These are phyloP conservation scores for Lottia gigantea DNA, from an alignment of 2,888 invertebrate species.

Conservation along the genomic window DNA sequence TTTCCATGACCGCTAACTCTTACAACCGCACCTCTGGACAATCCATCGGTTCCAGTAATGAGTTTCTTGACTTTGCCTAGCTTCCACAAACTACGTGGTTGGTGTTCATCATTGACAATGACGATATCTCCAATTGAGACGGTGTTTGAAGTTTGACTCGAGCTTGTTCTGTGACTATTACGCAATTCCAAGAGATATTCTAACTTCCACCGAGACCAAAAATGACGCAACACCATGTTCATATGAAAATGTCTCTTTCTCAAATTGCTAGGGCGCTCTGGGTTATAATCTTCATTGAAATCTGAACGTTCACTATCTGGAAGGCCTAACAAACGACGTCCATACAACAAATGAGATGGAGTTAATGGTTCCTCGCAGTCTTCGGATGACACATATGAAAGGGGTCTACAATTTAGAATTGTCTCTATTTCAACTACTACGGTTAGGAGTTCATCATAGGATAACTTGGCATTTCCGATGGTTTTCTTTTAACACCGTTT, in stretches of 20 bases:
- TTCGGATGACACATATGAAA: background rate
- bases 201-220: background rate
- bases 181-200: background rate
- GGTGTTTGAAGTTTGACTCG: background rate
- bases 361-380: background rate
- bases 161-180: background rate
- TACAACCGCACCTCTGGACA: background rate
- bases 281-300: background rate
- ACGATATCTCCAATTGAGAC: background rate
- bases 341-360: background rate
- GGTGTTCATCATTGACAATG: background rate
- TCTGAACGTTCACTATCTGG: background rate
- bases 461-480: background rate
- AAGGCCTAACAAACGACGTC: background rate
- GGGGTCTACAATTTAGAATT: background rate
- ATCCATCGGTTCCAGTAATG: background rate
- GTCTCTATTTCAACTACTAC: background rate
- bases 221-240: background rate
- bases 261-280: background rate
- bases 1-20: background rate
- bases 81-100: background rate
- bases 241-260: background rate
- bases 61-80: background rate
- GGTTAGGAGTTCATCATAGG: no score
- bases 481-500: background rate